Evolutionary conservation across 2,797 vertebrate species (phyloP).

Genomic region (Graptemys geographica): DNA sequence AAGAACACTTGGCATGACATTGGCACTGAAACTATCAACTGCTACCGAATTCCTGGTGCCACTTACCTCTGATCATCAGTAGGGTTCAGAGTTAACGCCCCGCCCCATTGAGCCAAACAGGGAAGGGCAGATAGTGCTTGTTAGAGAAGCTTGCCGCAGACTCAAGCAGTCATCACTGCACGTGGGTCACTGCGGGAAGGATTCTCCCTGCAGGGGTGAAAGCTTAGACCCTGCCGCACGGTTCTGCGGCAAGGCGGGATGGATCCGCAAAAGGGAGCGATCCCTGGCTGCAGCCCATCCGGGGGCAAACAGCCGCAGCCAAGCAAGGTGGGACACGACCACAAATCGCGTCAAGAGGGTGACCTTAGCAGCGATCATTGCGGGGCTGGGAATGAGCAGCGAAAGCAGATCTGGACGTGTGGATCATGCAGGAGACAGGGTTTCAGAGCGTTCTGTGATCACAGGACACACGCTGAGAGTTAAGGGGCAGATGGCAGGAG

Average conservation of each 20-base stretch:
- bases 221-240: background rate
- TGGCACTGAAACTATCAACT: background rate
- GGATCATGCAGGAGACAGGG: background rate
- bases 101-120: background rate
- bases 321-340: background rate
- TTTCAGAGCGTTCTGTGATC: background rate
- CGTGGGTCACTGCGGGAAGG: background rate
- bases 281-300: rapidly evolving
- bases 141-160: background rate
- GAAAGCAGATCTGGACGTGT: background rate
- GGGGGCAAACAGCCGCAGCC: background rate
- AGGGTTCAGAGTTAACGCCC: background rate
- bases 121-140: background rate
- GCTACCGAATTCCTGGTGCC: too few relatives aligned
- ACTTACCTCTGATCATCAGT: background rate
- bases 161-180: background rate
- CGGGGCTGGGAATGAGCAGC: background rate
- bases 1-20: background rate
- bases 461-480: background rate
- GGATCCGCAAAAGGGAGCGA: background rate
- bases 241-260: background rate
- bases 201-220: background rate
- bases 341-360: background rate
- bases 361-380: background rate
- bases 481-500: background rate